phyloP scores from a whole-genome alignment of 2,888 invertebrate species.

The Sisyra nigra region DNA sequence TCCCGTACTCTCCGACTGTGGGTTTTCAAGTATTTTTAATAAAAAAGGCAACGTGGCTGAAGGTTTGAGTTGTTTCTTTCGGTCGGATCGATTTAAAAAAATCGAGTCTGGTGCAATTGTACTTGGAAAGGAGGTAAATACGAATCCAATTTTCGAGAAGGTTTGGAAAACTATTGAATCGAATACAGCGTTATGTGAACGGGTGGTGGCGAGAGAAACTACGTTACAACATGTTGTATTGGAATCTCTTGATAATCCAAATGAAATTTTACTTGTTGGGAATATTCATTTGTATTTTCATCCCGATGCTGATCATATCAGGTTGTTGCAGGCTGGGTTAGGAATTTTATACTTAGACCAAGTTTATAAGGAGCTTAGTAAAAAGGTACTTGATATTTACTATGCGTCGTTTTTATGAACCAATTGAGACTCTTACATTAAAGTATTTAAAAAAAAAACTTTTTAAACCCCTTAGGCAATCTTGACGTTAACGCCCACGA shows the following conservation, averaged over 20 bases:
- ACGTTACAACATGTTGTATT: constrained; percentile 41
- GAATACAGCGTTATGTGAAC: constrained; percentile 35
- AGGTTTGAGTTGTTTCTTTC: constrained; percentile 68
- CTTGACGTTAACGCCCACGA: too few species aligned
- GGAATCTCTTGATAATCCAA: constrained; percentile 34
- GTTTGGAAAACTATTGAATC: constrained; percentile 39
- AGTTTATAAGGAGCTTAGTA: constrained; percentile 28
- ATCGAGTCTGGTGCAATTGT: constrained; percentile 31
- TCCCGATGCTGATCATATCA: constrained; percentile 78
- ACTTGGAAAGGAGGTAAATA: constrained; percentile 38
- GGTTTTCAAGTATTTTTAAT: constrained; percentile 44
- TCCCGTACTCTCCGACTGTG: constrained; percentile 37
- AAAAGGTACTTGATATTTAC: constrained; percentile 17
- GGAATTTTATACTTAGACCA: constrained; percentile 52
- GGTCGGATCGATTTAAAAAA: constrained; percentile 49
- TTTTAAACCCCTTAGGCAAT: too few species aligned
- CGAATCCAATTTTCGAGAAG: constrained; percentile 30
- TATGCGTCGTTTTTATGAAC: too few species aligned
- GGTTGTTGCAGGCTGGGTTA: constrained; percentile 69
- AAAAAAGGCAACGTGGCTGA: constrained; percentile 61
- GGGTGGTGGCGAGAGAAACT: constrained; percentile 45
- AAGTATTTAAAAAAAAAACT: too few species aligned
- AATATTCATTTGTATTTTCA: constrained; percentile 93
- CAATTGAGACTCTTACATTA: too few species aligned
- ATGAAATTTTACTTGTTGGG: constrained; percentile 44